Evolutionary conservation across 2,797 vertebrate genomes (phyloP), one percentile per base, ranked within the genome.

Genomic region (Muraenolepis orangiensis): DNA sequence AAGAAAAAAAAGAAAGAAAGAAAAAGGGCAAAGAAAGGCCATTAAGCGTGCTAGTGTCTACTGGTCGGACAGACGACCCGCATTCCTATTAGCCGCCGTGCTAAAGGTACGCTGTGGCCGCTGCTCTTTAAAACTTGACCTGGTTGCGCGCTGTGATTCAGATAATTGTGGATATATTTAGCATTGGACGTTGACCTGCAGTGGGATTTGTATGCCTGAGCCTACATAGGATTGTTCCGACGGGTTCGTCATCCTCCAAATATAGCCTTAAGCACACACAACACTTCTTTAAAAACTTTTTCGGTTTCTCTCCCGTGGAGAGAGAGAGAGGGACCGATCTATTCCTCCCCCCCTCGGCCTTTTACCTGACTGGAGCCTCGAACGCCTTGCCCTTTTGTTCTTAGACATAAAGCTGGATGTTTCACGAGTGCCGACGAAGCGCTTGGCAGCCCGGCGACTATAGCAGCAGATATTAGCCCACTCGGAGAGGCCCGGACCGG

Each of bases 351-450:
- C 79, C 76, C 34, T 68, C 32, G 70, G 46, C 85, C 89, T 87
- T 72, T 84, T 88, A 84, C 32, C 46, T 74, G 78, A 72, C 78
- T 76, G 86, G 86, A 89, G 87, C n/a, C n/a, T n/a, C 88, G 18
- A n/a, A 51, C 86, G 78, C 84, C 78, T 79, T 57, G 77, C 26
- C 69, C 85, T 75, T 89, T 88, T 86, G 80, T 89, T 87, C 84
- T 81, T 78, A 73, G 74, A 84, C 81, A 80, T 68, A 87, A 87
- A 91, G 88, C 88, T 88, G 89, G 82, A 86, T 86, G 85, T 90
- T 87, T 89, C 87, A 91, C 81, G 87, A 84, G 84, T 75, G 20
- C 75, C 10, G 79, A 74, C 70, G 85, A 80, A 86, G 77, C 84
- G 87, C 6, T 68, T 32, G 85, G 85, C 87, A 88, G 84, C 76